Evolutionary conservation across 2,797 vertebrate genomes (phyloP), one percentile per base, ranked within the genome.

Genomic region (Eutrigla gurnardus): DNA sequence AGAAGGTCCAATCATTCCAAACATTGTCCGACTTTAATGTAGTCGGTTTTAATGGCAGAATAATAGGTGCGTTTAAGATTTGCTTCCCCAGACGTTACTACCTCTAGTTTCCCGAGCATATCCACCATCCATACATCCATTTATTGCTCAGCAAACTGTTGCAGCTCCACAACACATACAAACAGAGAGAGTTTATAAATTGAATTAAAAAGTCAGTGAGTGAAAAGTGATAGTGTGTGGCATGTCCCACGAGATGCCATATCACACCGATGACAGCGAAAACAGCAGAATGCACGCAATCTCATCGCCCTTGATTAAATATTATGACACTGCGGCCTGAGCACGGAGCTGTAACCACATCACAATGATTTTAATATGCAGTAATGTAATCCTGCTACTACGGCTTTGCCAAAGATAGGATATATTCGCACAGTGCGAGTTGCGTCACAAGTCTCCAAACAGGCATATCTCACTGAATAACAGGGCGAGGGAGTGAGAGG

Each of bases 11-110:
- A 68, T 83, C 77, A 72, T 39, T 52, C 53, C 73, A 80, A 80
- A 83, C 40, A 78, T 62, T 81, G 59, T 47, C 63, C 37, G 35
- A 42, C 65, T 53, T 67, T 39, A 33, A 46, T 67, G 53, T 81
- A 81, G 78, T 78, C 58, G 58, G 46, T 69, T 49, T 61, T 80
- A 86, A 90, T 87, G 76, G 76, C 37, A 45, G 50, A 75, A 33
- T 80, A 83, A 79, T 67, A 84, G 53, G 46, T 66, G 68, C 50
- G 80, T 84, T 81, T 77, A 75, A 63, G n/a, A 39, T 80, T 68
- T 71, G 7, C 54, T 39, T 73, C 33, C 17, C 46, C 18, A 50
- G 65, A 46, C 47, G 49, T 77, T 77, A 77, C 62, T 39, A 7
- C 61, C 36, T 57, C 25, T 25, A 53, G 64, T 73, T 65, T 75